Evolutionary conservation across 2,888 invertebrate species (phyloP), one percentile per base, ranked within the genome.

Genomic region (Gari tellinella): DNA sequence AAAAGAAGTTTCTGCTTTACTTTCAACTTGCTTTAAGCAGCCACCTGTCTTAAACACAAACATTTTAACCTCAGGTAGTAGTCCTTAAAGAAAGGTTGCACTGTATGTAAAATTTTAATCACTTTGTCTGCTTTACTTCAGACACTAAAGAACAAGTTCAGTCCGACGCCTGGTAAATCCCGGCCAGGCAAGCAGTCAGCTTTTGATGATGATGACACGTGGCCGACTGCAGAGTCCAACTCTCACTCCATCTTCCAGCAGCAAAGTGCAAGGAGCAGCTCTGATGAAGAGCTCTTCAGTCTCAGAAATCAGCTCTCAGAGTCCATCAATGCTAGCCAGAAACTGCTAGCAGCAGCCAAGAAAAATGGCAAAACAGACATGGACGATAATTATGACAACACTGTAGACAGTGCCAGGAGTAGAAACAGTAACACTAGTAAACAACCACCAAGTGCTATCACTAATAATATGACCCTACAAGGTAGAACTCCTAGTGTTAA

Each of bases 381-480:
- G 1, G 14, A 48, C 15, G 70, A 78, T 56, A 58, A 52, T 23
- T 56, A 58, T 23, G 76, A 68, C 1, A 37, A 46, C 17, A 37
- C 49, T n/a, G 19, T 65, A 38, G 43, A 55, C 15, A 69, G 66
- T 60, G 58, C 55, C 5, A 56, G 68, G 19, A 51, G 17, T 26
- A 26, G 21, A 14, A 57, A 56, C 43, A 64, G 48, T 56, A 51
- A 57, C 41, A 23, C 49, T 38, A 58, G 45, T n/a, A 66, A 66
- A 21, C 38, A 63, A 25, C 58, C 63, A 55, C 67, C 77, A 46
- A 85, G 74, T 69, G 76, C 82, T 41, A 84, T 91, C 21, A 89
- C 90, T 12, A 91, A 90, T 62, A 91, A 91, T 68, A 90, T 90
- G 88, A 90, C 88, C 4, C 72, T 83, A 4, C 89, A 86, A 43